Base-by-base conservation (phyloP, 2,888 invertebrate species). In the Hecatera dysodea region DNA sequence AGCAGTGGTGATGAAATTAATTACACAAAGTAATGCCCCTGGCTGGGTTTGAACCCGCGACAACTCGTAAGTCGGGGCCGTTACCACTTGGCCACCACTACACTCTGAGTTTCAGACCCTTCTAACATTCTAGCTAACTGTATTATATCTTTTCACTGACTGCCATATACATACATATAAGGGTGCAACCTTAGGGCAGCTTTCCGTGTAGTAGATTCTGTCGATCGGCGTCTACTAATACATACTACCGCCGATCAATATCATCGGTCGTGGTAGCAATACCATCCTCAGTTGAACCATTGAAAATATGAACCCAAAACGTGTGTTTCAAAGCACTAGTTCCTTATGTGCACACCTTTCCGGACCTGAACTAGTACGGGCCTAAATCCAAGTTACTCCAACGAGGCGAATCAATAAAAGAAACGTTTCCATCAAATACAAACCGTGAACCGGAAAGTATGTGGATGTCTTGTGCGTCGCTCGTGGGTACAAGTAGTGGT, bases 391-490 rank as follows among this genome's bases (percentile, higher is more conserved):
- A 62, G 52, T 17, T 75, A 46, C 39, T 39, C 39, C 44, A 64
- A 22, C 29, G 12, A 75, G 63, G 50, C 17, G 19, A 77, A 60
- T 52, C 63, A 78, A 61, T 72, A 78, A 72, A 77, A 66, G 24
- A 60, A 60, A 53, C 46, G 36, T 68, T 78, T 67, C 24, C 22
- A 68, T 67, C 67, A 67, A 80, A 82, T 62, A 55, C 64, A 78
- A 66, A 57, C 56, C 44, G 59, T 56, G 53, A 75, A 78, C 82
- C 78, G 83, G 81, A 72, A 81, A 78, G 72, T 60, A 71, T 76
- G 76, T 80, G 62, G 57, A 61, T 44, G 52, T 52, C 19, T 48
- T 12, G 48, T 22, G 27, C 67, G 17, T 24, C 48, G 55, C 24
- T 24, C 48, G 70, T 46, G 27, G 72, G 71, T 50, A 62, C 80